Evolutionary conservation across 2,888 invertebrate genomes (phyloP).

Genomic region (Leptopterna dolabrata): DNA sequence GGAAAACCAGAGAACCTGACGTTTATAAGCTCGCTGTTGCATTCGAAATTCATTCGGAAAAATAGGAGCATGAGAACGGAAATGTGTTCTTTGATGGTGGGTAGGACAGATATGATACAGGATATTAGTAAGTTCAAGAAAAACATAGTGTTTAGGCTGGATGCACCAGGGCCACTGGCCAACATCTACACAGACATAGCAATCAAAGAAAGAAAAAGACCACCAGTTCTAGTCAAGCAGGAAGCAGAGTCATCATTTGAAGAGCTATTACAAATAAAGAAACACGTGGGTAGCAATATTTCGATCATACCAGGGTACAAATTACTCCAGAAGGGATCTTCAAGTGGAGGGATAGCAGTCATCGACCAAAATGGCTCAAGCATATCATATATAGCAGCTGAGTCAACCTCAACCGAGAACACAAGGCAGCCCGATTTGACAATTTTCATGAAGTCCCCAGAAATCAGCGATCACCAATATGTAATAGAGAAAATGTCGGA

Average conservation of each 20-base stretch:
- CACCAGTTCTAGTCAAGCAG: not conserved
- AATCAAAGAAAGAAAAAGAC: not conserved
- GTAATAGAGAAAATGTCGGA: conserved; percentile 31
- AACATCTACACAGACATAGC: not conserved
- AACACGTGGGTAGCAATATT: not conserved
- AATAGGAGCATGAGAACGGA: not conserved
- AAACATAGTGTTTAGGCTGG: conserved; percentile 45
- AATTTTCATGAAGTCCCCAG: conserved; percentile 12
- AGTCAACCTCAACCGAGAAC: not conserved
- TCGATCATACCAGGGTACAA: conserved; percentile 26
- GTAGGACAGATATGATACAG: conserved; percentile 20
- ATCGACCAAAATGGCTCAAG: not conserved
- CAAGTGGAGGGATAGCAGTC: conserved; percentile 6
- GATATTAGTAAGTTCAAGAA: conserved; percentile 44
- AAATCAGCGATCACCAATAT: conserved; percentile 32
- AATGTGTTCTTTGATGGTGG: conserved; percentile 29
- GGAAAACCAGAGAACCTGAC: conserved; percentile 13
- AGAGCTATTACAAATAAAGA: not conserved
- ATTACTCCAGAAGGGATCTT: conserved; percentile 23
- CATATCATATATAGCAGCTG: not conserved
- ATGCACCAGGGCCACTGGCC: not conserved
- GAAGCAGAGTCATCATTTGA: not conserved
- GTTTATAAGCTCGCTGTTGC: conserved; percentile 17
- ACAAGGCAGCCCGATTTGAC: not conserved
- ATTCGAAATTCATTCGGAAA: conserved; percentile 19